Percentiles rank a stretch among this genome's conserved stretches.
Conservation (phyloP, 2,888 invertebrate genomes). For the Oligia latruncula region DNA sequence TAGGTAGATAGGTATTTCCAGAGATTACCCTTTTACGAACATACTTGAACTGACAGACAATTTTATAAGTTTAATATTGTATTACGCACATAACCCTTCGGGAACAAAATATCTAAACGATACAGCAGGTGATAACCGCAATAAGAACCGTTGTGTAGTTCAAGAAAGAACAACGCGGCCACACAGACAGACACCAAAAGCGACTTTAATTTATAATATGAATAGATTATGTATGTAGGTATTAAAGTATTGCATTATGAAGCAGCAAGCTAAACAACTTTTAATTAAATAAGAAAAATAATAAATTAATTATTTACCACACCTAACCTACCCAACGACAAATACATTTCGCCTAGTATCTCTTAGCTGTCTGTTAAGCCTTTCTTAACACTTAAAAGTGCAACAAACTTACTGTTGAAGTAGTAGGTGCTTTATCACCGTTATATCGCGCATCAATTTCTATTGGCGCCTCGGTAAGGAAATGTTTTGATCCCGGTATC, state of each 20-base stretch:
- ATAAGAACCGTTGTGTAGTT: no score
- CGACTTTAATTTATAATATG: not conserved
- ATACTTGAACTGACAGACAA: not conserved
- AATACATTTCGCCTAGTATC: not conserved
- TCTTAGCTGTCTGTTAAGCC: not conserved
- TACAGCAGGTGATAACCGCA: no score
- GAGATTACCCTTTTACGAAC: not conserved
- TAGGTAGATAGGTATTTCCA: not conserved
- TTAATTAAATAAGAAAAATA: not conserved
- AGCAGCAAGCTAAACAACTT: not conserved
- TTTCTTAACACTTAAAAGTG: not conserved
- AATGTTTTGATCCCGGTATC: slow-evolving; percentile 71
- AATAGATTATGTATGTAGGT: not conserved
- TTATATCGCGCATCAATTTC: slow-evolving; percentile 3
- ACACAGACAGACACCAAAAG: no score
- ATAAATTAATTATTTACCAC: not conserved
- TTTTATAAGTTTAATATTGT: not conserved
- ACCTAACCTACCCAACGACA: not conserved
- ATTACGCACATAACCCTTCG: no score
- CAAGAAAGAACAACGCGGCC: no score
- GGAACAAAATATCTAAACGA: no score
- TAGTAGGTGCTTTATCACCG: not conserved
- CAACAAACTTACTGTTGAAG: not conserved
- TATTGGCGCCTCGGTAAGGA: slow-evolving; percentile 10
- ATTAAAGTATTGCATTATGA: not conserved